Evolutionary conservation across 2,888 invertebrate genomes (phyloP).

Genomic region (Nymphalis urticae): DNA sequence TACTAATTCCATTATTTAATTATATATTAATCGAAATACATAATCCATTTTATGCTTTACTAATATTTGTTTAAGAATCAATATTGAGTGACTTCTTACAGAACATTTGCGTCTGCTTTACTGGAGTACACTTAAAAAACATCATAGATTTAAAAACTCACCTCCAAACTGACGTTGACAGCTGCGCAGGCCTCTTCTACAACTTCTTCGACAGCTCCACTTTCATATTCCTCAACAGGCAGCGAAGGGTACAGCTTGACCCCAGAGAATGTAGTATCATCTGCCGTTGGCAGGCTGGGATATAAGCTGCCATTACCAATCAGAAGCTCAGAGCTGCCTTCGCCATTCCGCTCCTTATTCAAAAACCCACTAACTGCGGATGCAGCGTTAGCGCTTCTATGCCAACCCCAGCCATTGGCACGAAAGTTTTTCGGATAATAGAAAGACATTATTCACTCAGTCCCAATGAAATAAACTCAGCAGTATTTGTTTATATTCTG

Average conservation of each 20-base stretch:
- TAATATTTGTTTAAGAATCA: too few relatives aligned
- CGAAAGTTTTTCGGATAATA: conserved; percentile 76
- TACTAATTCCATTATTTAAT: too few relatives aligned
- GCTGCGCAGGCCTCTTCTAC: conserved; percentile 70
- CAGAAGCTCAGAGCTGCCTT: conserved; percentile 53
- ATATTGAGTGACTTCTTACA: too few relatives aligned
- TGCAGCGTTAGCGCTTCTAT: conserved; percentile 57
- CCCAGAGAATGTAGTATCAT: conserved; percentile 62
- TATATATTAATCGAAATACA: too few relatives aligned
- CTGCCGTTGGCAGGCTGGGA: conserved; percentile 64
- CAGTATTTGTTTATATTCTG: conserved; percentile 30
- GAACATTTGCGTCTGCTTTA: too few relatives aligned
- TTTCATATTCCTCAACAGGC: conserved; percentile 73
- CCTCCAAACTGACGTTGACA: conserved; percentile 70
- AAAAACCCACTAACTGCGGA: conserved; percentile 67
- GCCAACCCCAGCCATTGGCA: conserved; percentile 78
- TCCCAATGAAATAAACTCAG: conserved; percentile 21
- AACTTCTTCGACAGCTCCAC: conserved; percentile 71
- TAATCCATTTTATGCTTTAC: too few relatives aligned
- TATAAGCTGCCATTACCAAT: conserved; percentile 63
- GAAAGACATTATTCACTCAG: conserved; percentile 45
- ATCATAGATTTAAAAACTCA: conserved; percentile 50
- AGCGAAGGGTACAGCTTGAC: conserved; percentile 69
- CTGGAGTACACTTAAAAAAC: conserved; percentile 12
- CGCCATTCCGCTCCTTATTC: conserved; percentile 62